Base-by-base conservation (phyloP, 2,113 vertebrate species). In the Xyrauchen texanus region DNA sequence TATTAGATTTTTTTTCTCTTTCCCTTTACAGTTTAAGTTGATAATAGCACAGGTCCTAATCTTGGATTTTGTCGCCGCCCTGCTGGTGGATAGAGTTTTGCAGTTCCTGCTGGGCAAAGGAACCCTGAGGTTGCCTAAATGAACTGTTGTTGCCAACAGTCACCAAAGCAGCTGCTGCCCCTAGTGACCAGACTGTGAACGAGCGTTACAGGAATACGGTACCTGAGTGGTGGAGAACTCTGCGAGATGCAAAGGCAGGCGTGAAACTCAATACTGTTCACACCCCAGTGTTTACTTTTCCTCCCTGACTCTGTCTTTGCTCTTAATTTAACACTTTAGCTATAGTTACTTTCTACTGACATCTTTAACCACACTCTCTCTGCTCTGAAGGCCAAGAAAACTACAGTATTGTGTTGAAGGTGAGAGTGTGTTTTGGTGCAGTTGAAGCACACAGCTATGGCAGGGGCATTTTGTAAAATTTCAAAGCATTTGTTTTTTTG, bases 101-200 rank as follows among this genome's bases (percentile, higher is more conserved):
- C 95, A 98, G 90, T 96, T 95, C 63, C 90, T 98, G 71, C 89
- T 99, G 84, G 97, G 96, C 58, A 95, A 93, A 86, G 95, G 95
- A 76, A 95, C 93, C 84, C 93, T 97, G 67, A 92, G 94, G 93
- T 93, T 97, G 94, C 95, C 95, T 95, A 97, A 94, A 87, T 97
- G 95, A 98, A 88, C 89, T 88, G 52, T 79, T 81, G 82, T 49
- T 88, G 88, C 89, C 89, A 88, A 88, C 82, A 89, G 85, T 77
- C 79, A 81, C 83, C 81, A 71, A 78, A 81, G 76, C 84, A 53
- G 88, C 87, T 34, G 74, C 82, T 89, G 86, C 88, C 86, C 88
- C 91, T 86, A 86, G 82, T 85, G 87, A 89, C 84, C 77, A 83
- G 88, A 88, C 89, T 88, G 84, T 88, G 90, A 90, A 90, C 84